A percentile compares a stretch with the other conserved stretches of the same genome.
These are phyloP conservation scores for Pica pica DNA, from an alignment of 2,113 vertebrate species.

Conservation along the genomic window DNA sequence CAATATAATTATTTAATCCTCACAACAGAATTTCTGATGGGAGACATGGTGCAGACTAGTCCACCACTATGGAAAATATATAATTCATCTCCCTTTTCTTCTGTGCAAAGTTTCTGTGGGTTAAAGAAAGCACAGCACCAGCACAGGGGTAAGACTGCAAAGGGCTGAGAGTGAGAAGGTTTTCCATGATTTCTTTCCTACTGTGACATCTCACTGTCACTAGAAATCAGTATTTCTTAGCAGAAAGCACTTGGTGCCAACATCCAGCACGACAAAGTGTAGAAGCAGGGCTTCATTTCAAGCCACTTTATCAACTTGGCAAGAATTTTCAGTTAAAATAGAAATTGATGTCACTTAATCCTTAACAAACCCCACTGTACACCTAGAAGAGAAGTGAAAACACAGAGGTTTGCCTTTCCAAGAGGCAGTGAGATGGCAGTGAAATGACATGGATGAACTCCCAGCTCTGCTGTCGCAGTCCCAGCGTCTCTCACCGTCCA, in stretches of 20 bases:
- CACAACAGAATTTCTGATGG: neutral
- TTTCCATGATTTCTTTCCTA: neutral
- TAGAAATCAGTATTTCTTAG: neutral
- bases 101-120: neutral
- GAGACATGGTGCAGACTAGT: neutral
- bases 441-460: rapidly evolving
- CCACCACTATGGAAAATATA: neutral
- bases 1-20: neutral
- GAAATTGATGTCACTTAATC: neutral
- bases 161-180: rapidly evolving
- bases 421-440: rapidly evolving
- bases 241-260: neutral
- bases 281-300: neutral
- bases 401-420: neutral
- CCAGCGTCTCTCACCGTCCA: conserved; percentile 68
- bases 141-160: neutral
- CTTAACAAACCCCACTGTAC: neutral
- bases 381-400: neutral
- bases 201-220: neutral
- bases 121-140: neutral
- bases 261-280: neutral
- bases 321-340: neutral
- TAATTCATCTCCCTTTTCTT: neutral
- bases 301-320: neutral
- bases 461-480: rapidly evolving